Evolutionary conservation across 1,140 invertebrate species (phyloP), one percentile per base, ranked within the genome.

Genomic region (Subanguina moxae): DNA sequence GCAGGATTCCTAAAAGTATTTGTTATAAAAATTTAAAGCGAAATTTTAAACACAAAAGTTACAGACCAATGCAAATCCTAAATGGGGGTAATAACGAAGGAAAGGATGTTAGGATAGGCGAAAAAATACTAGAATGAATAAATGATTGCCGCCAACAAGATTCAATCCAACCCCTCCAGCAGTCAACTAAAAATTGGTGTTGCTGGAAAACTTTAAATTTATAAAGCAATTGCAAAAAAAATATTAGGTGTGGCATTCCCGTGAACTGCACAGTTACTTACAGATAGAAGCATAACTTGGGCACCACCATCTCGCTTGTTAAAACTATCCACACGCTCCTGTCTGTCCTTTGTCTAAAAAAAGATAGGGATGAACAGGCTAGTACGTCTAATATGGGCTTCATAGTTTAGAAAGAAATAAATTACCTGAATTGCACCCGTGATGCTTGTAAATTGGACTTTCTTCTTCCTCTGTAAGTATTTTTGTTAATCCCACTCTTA

Each of bases 121-220:
- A 83, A 95, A 92, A 59, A 92, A 85, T 84, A 96, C 93, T 1
- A 93, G 77, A 1, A 97, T 79, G 52, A 95, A 88, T 11, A 97
- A 84, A 84, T 94, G 90, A 86, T 92, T 94, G 0, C 88, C 93
- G 21, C 92, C 92, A 67, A 91, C 87, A 27, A 95, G 84, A 85
- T 95, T 94, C 5, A 94, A 84, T 11, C 92, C 92, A 46, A 93
- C 91, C 27, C 92, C 92, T 61, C 93, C 93, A 65, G 92, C 91
- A 57, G 88, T 89, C 58, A 95, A 84, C 0, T 38, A 11, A 38
- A 38, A 38, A 38, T 38, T 38, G 11, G 11, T 38, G 11, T 5
- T 38, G 3, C 3, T 11, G 11, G 3, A 38, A 38, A n/a, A n/a
- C n/a, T n/a, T n/a, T 38, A 11, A 38, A 38, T 38, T 38, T 38